Percentiles rank a stretch among this genome's conserved stretches.
Conservation (phyloP, 2,113 vertebrate species). For the Apodemus speciosus region DNA sequence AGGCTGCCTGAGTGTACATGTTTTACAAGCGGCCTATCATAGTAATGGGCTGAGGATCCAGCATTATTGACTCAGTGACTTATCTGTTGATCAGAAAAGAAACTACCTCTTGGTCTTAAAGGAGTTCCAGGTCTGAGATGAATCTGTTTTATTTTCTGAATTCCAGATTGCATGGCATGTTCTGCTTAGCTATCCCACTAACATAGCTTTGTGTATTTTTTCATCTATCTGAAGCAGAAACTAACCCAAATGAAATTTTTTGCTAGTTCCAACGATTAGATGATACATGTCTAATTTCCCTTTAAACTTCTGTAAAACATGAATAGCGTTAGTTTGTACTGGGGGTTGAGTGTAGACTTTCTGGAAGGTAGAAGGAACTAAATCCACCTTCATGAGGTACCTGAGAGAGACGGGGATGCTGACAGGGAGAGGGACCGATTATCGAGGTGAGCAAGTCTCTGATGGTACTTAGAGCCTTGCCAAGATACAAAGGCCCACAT, state of each 20-base stretch:
- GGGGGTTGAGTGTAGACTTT: neutral
- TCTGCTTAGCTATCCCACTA: neutral
- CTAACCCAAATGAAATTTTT: conserved; percentile 5
- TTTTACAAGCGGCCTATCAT: conserved; percentile 17
- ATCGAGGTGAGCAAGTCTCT: neutral
- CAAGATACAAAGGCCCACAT: neutral
- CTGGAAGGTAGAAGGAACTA: neutral
- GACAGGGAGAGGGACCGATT: neutral
- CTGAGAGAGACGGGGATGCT: neutral
- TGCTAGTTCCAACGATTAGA: neutral
- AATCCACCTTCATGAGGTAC: neutral
- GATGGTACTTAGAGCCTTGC: conserved; percentile 41
- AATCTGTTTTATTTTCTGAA: neutral
- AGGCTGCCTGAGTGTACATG: neutral
- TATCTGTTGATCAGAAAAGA: conserved; percentile 37
- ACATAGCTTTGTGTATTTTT: conserved; percentile 9
- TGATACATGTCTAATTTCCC: conserved; percentile 50
- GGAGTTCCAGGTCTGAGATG: conserved; percentile 30
- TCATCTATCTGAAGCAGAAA: conserved; percentile 36
- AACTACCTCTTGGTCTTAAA: conserved; percentile 21
- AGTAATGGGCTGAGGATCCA: neutral
- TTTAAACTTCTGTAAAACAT: conserved; percentile 19
- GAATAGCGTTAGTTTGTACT: neutral
- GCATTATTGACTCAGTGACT: neutral
- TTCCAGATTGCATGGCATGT: neutral